Conservation (phyloP, 2,113 vertebrate species). For the Elachura formosa region DNA sequence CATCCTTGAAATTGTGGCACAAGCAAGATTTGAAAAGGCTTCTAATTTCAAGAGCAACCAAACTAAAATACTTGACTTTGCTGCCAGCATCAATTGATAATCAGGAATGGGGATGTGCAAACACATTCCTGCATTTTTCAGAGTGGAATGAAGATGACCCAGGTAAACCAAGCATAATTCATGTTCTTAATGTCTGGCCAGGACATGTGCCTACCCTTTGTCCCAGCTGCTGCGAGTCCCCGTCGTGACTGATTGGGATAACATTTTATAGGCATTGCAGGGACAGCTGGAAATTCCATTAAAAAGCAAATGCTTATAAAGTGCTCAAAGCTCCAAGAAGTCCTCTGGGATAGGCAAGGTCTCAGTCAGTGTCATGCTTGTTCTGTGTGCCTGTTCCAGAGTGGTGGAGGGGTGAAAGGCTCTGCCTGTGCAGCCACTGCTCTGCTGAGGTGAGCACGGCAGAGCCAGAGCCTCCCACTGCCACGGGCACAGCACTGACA, state of each 20-base stretch:
- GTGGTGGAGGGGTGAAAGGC: neutral
- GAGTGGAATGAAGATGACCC: neutral
- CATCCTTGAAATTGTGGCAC: neutral
- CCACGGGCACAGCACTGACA: rapidly evolving
- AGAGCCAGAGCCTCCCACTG: neutral
- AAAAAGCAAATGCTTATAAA: neutral
- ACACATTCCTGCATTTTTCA: neutral
- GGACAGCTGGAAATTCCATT: neutral
- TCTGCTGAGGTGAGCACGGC: rapidly evolving
- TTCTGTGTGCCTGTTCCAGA: neutral
- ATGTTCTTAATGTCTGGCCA: neutral
- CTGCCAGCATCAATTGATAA: neutral
- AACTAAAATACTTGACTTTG: neutral
- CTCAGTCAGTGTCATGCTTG: rapidly evolving
- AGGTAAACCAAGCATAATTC: neutral
- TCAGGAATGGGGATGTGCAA: neutral
- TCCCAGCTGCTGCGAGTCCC: neutral
- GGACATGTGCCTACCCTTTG: neutral
- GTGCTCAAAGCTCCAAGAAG: neutral
- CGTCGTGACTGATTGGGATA: rapidly evolving
- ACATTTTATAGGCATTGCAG: neutral
- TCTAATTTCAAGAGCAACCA: neutral
- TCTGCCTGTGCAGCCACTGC: neutral
- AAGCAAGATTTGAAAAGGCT: neutral
- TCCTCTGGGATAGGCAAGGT: neutral